phyloP scores from a whole-genome alignment of 2,113 vertebrate genomes.

The Nyctereutes procyonoides region DNA sequence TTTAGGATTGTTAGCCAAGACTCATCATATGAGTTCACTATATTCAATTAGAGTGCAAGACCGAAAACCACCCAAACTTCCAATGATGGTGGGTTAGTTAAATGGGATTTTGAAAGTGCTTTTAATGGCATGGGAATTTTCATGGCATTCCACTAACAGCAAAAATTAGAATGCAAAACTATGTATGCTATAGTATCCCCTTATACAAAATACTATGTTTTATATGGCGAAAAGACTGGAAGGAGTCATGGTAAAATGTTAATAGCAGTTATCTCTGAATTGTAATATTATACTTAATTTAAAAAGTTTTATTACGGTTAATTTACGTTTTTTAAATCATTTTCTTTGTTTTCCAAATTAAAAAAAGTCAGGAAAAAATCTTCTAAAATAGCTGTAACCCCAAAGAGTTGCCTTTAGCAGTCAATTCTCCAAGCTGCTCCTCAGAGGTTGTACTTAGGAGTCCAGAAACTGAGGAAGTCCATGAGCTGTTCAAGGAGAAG shows the following conservation, averaged over 20 bases:
- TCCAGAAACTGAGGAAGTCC: not conserved
- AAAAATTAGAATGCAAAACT: not conserved
- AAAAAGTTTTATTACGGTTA: not conserved
- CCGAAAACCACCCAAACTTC: not conserved
- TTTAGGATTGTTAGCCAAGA: not conserved
- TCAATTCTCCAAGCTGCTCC: not conserved
- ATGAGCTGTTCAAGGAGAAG: not conserved
- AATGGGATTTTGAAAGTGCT: not conserved
- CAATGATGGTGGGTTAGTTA: not conserved
- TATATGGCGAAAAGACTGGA: not conserved
- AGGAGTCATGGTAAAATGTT: not conserved
- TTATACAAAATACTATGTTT: not conserved
- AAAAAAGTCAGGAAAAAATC: not conserved
- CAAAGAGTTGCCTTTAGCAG: not conserved
- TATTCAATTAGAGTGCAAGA: not conserved
- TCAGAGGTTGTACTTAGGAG: not conserved
- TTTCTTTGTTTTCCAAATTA: not conserved
- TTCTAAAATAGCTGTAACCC: not conserved
- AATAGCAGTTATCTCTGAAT: not conserved
- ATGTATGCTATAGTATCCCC: not conserved
- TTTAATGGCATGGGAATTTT: not conserved
- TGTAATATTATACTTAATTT: not conserved
- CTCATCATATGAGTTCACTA: not conserved
- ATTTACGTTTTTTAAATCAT: not conserved
- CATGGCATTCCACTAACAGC: not conserved